A percentile compares a stretch with the other conserved stretches of the same genome.
Conservation (phyloP, 2,888 invertebrate genomes). For the Coleophora deauratella region DNA sequence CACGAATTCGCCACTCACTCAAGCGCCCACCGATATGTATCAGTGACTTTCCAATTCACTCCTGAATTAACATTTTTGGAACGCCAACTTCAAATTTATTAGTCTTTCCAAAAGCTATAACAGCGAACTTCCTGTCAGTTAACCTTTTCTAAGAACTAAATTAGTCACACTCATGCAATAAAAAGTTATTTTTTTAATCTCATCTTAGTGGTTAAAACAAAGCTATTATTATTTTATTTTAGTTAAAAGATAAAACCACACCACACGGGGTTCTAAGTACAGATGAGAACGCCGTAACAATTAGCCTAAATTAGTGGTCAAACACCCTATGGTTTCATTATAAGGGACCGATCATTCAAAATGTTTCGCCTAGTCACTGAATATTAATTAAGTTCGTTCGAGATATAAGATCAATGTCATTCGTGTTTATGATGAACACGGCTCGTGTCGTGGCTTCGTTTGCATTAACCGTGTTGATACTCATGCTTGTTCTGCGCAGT, state of each 20-base stretch:
- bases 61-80: too few relatives aligned
- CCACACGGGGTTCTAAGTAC: slow-evolving; percentile 2
- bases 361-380: slow-evolving; percentile 52
- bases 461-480: too few relatives aligned
- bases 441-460: slow-evolving; percentile 24
- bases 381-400: slow-evolving; percentile 58
- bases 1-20: slow-evolving; percentile 47
- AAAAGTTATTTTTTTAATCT: neutral
- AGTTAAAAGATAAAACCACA: too few relatives aligned
- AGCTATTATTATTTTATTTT: neutral
- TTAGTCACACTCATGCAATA: neutral
- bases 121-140: neutral
- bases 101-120: neutral
- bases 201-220: neutral
- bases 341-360: slow-evolving; percentile 25
- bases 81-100: too few relatives aligned
- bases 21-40: slow-evolving; percentile 23
- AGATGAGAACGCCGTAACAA: slow-evolving; percentile 25
- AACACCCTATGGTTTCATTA: slow-evolving; percentile 22
- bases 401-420: slow-evolving; percentile 30
- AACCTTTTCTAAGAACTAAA: neutral
- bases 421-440: slow-evolving; percentile 48
- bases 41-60: neutral
- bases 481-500: slow-evolving; percentile 25
- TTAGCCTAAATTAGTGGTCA: slow-evolving; percentile 41